Conservation (phyloP, 2,888 invertebrate species). For the Rotaria sp. region DNA sequence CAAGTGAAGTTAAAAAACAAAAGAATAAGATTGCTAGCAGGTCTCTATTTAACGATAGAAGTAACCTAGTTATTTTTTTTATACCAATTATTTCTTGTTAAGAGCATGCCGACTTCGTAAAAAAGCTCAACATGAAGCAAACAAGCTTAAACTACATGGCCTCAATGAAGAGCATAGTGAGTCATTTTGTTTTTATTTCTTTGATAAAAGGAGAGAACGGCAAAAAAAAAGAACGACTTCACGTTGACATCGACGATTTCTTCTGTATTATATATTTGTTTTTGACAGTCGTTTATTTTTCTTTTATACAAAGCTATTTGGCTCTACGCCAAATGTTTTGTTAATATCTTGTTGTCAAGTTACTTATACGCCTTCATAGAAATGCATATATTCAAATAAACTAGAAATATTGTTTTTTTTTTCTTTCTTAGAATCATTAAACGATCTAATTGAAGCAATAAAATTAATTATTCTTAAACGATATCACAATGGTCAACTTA, state of each 20-base stretch:
- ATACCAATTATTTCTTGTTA: constrained; percentile 43
- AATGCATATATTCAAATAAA: too few relatives aligned
- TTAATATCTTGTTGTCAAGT: background rate
- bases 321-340: background rate
- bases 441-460: background rate
- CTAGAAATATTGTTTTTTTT: background rate
- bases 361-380: too few relatives aligned
- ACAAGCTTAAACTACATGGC: constrained; percentile 87
- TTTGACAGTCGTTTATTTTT: too few relatives aligned
- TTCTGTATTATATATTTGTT: background rate
- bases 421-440: background rate
- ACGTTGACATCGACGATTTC: background rate
- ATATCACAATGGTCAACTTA: background rate
- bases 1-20: constrained; percentile 65
- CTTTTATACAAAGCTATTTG: background rate
- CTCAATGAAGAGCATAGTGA: constrained; percentile 87
- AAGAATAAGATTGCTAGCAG: constrained; percentile 91
- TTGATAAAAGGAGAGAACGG: background rate
- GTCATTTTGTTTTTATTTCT: constrained; percentile 47
- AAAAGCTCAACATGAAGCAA: constrained; percentile 96
- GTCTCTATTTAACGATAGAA: constrained; percentile 46
- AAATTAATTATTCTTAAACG: background rate
- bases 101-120: constrained; percentile 92
- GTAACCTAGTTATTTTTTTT: constrained; percentile 29
- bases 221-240: background rate